Percentiles rank a stretch among this genome's conserved stretches.
phyloP scores from a whole-genome alignment of 2,113 vertebrate species.

The Seriola rivoliana region DNA sequence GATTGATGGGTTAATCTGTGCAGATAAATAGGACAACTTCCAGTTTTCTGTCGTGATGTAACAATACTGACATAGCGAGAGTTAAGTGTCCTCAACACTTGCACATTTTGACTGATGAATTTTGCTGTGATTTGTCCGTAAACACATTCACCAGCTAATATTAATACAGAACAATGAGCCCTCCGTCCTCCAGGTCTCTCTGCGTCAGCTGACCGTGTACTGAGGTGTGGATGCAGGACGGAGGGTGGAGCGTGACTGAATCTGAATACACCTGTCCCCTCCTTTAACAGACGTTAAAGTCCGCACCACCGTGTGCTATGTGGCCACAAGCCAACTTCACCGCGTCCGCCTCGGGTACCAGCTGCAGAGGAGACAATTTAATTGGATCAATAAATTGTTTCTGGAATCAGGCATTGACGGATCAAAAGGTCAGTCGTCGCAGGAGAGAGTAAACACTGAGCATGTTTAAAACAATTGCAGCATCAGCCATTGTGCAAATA shows the following conservation, averaged over 20 bases:
- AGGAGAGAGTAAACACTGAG: constrained; percentile 46
- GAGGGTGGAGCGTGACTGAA: constrained; percentile 27
- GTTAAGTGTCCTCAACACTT: no score
- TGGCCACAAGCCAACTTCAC: constrained; percentile 55
- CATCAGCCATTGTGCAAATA: constrained; percentile 69
- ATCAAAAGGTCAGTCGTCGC: constrained; percentile 50
- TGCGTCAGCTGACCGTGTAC: constrained; percentile 6
- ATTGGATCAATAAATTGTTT: constrained; percentile 66
- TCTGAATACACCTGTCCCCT: constrained; percentile 14
- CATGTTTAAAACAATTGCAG: constrained; percentile 65
- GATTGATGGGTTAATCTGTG: no score
- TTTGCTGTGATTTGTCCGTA: no score
- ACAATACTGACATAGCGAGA: no score
- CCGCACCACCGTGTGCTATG: neutral
- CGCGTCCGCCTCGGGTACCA: constrained; percentile 9
- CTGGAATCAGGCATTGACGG: constrained; percentile 60
- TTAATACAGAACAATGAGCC: neutral
- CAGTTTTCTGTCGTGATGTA: no score
- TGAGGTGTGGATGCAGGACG: neutral
- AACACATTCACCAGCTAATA: no score
- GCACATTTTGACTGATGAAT: no score
- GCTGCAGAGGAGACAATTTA: constrained; percentile 51
- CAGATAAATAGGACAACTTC: no score
- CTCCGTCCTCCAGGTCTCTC: neutral
- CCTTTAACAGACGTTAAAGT: constrained; percentile 10